These are phyloP conservation scores for Resseliella maxima DNA, from an alignment of 2,888 invertebrate species.

Conservation along the genomic window DNA sequence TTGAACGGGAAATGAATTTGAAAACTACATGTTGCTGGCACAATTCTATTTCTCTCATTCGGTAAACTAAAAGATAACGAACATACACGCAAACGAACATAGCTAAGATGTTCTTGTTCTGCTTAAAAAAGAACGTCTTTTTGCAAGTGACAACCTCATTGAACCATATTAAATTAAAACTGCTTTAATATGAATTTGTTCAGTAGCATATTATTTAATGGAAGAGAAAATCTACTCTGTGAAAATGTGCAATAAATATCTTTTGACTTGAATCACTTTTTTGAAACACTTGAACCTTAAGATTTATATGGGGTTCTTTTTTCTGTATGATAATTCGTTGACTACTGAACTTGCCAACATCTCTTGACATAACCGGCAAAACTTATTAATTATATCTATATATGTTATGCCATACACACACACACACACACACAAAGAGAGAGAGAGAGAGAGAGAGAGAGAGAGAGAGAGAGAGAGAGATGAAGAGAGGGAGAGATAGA, in stretches of 20 bases:
- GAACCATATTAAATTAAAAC: neutral
- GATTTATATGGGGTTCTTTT: neutral
- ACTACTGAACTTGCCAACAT: too few relatives aligned
- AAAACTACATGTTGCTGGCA: neutral
- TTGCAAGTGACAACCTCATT: neutral
- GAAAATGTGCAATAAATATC: neutral
- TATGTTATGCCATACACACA: too few relatives aligned
- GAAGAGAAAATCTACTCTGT: too few relatives aligned
- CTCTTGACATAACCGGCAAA: neutral
- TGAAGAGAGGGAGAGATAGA: too few relatives aligned
- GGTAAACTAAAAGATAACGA: too few relatives aligned
- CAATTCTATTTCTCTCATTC: neutral
- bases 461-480: too few relatives aligned
- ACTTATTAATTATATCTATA: too few relatives aligned
- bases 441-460: too few relatives aligned
- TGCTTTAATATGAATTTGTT: neutral
- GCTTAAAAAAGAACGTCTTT: neutral
- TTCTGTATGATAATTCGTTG: neutral
- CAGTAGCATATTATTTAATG: neutral
- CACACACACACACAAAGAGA: too few relatives aligned
- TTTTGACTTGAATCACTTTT: neutral
- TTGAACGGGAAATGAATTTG: neutral
- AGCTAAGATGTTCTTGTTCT: neutral
- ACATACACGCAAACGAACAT: too few relatives aligned
- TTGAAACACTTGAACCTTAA: neutral